phyloP scores from a whole-genome alignment of 2,797 vertebrate genomes.

The Microchirus variegatus region DNA sequence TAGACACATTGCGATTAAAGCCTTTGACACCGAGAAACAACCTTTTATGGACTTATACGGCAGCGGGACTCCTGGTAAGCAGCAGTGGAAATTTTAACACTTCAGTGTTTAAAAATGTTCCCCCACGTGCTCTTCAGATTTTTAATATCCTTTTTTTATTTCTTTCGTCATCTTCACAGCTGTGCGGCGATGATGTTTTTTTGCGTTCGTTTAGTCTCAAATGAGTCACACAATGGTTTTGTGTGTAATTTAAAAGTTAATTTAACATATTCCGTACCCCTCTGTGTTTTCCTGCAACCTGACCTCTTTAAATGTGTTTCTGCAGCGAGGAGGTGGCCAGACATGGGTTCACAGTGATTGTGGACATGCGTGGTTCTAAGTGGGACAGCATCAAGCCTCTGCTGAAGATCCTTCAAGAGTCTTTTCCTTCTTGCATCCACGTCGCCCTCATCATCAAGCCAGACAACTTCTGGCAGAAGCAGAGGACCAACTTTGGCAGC shows the following conservation, averaged over 20 bases:
- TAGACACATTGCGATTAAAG: conserved; percentile 74
- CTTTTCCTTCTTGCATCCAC: conserved; percentile 97
- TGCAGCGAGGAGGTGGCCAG: conserved; percentile 94
- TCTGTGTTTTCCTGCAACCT: neutral
- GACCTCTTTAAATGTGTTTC: conserved; percentile 32
- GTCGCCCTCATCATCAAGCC: conserved; percentile 99
- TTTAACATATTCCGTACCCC: too few relatives aligned
- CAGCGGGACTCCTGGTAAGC: conserved; percentile 69
- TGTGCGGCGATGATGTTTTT: too few relatives aligned
- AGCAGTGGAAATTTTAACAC: conserved; percentile 64
- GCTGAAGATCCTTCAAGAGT: conserved; percentile 97
- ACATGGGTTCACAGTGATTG: conserved; percentile 97
- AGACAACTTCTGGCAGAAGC: conserved; percentile 99
- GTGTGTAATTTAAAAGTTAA: neutral
- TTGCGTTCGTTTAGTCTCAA: neutral
- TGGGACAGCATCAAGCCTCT: conserved; percentile 99
- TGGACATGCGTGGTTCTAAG: conserved; percentile 99
- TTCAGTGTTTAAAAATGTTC: conserved; percentile 60
- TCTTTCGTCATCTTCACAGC: conserved; percentile 24
- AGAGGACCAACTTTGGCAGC: conserved; percentile 98
- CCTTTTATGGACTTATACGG: conserved; percentile 77
- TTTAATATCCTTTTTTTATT: conserved; percentile 33
- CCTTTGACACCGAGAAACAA: conserved; percentile 72
- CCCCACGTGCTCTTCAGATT: conserved; percentile 42
- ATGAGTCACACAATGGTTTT: neutral